Evolutionary conservation across 2,113 vertebrate genomes (phyloP).

Genomic region (Hystrix cristata): DNA sequence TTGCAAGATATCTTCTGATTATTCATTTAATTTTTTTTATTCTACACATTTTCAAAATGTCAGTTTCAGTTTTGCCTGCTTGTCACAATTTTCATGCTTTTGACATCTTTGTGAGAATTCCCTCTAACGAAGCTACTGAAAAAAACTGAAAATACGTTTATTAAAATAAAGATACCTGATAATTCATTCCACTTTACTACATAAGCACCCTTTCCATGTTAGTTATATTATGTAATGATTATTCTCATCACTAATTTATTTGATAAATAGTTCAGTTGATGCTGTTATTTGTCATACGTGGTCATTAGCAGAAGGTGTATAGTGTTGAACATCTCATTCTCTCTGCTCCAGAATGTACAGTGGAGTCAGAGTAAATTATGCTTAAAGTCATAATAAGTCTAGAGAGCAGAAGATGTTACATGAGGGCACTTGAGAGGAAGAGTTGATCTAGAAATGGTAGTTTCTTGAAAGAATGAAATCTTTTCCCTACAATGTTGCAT

Average conservation of each 20-base stretch:
- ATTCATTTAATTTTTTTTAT: slow-evolving; percentile 23
- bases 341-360: background rate
- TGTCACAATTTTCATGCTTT: background rate
- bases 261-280: background rate
- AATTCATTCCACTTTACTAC: background rate
- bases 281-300: background rate
- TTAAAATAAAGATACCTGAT: slow-evolving; percentile 14
- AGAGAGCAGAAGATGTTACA: background rate
- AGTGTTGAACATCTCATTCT: background rate
- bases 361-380: background rate
- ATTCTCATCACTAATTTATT: background rate
- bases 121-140: background rate
- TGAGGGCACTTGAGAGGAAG: background rate
- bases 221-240: background rate
- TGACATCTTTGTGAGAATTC: background rate
- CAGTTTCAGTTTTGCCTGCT: background rate
- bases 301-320: background rate
- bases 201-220: background rate
- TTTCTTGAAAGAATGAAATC: background rate
- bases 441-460: background rate
- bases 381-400: background rate
- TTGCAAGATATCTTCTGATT: background rate
- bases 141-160: background rate
- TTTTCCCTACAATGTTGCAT: background rate
- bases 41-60: background rate